Base-by-base conservation (phyloP, 2,888 invertebrate species). In the Caenorhabditis sinica region DNA sequence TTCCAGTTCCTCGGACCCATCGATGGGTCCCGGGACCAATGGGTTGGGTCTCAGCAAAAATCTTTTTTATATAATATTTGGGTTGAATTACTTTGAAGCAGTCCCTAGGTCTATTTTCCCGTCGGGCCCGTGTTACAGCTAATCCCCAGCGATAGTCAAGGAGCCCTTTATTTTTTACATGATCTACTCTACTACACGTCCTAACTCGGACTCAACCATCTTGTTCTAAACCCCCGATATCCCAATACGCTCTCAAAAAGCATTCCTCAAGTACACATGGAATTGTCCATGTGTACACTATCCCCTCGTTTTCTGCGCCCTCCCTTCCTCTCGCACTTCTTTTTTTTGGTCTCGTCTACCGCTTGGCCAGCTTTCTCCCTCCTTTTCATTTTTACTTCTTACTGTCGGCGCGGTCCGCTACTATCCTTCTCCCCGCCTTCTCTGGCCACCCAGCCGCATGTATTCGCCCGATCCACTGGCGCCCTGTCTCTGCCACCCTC, bases 401-500 rank as follows among this genome's bases (percentile, higher is more conserved):
- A 76, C 76, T 69, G 76, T 76, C 76, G 68, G 20, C 33, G 60
- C 36, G 60, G 60, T 33, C 51, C 61, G 33, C 20, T 33, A 36
- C 33, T 65, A 4, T 40, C 11, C 53, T 6, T 61, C 33, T 15
- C n/a, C 13, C 56, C 9, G 9, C 56, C 11, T 2, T 6, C 20
- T 23, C 25, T 8, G 20, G 53, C 23, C 53, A 15, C 53, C 53
- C 23, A 3, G n/a, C 53, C 17, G 45, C 60, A 28, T 60, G 33
- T 25, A 51, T 49, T 43, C 53, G 11, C 25, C 43, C 15, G 33
- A 30, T 20, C 74, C 45, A n/a, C 63, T 61, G 56, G 77, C 65
- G 71, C 65, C 79, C 71, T 56, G 63, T 79, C 63, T 65, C 79
- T 63, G 13, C 5, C 36, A 3, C 33, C 11, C 79, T 65, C 63